A percentile compares a stretch with the other conserved stretches of the same genome.
These are phyloP conservation scores for Cynopterus brachyotis DNA, from an alignment of 2,113 vertebrate species.

Conservation along the genomic window DNA sequence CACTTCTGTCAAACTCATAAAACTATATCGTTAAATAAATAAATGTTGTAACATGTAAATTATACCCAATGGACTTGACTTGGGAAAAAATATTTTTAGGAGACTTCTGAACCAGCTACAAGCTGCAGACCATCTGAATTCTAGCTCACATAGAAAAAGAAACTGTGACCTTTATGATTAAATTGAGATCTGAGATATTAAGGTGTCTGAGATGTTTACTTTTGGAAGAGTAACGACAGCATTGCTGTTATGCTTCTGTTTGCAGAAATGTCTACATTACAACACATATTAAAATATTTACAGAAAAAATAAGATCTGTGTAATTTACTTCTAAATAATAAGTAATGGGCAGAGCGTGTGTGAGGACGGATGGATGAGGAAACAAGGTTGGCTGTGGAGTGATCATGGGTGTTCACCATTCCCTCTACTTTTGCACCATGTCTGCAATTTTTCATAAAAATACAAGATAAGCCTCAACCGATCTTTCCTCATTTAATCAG, in stretches of 20 bases:
- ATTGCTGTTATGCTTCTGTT: background rate
- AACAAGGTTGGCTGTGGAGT: background rate
- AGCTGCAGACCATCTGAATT: background rate
- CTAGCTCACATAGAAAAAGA: background rate
- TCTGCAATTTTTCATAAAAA: background rate
- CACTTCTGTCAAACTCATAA: background rate
- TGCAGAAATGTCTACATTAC: background rate
- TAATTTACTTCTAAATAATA: background rate
- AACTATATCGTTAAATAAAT: background rate
- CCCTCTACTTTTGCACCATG: background rate
- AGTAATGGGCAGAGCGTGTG: accelerated
- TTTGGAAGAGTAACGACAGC: background rate
- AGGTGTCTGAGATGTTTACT: background rate
- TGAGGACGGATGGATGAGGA: background rate
- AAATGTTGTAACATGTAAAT: background rate
- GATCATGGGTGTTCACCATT: accelerated
- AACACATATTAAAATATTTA: background rate
- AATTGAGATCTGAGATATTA: background rate
- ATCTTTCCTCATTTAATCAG: background rate
- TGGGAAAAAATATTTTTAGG: background rate
- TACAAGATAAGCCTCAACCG: background rate
- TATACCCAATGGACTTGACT: background rate
- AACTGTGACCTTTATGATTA: background rate
- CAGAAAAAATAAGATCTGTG: background rate
- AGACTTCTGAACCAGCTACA: background rate